These are phyloP conservation scores for Steinernema carpocapsae DNA, from an alignment of 2,888 invertebrate species.

Conservation along the genomic window DNA sequence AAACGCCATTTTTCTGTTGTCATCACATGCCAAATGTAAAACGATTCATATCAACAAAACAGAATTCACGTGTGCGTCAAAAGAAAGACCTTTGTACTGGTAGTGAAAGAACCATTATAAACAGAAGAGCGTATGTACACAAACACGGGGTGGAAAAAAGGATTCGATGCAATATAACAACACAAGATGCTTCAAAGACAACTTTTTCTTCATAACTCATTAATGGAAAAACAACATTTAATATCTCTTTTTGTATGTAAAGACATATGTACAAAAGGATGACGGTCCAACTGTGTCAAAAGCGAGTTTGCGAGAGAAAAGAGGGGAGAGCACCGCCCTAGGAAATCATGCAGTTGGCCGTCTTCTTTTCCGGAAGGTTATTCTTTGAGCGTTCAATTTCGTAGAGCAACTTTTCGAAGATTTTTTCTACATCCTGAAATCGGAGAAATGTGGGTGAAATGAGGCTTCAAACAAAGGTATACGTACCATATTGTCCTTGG, in stretches of 20 bases:
- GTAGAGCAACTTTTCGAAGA: slow-evolving; percentile 17
- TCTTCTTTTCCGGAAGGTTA: slow-evolving; percentile 10
- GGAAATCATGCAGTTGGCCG: not conserved
- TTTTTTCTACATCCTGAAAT: slow-evolving; percentile 28
- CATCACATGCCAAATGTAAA: no score
- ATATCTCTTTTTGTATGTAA: not conserved
- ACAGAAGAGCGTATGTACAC: no score
- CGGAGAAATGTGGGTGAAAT: not conserved
- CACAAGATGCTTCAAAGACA: no score
- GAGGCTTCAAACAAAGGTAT: no score
- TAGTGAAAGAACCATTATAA: no score
- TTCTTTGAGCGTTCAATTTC: slow-evolving; percentile 25
- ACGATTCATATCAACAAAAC: no score
- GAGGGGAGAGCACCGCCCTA: not conserved
- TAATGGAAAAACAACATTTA: not conserved
- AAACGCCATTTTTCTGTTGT: no score
- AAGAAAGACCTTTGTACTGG: no score
- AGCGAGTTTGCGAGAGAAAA: not conserved
- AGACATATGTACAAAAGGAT: slow-evolving; percentile 11
- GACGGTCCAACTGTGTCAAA: no score
- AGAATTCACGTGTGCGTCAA: no score
- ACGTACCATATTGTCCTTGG: slow-evolving; percentile 24
- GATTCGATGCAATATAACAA: not conserved
- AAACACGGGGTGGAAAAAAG: not conserved
- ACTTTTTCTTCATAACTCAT: not conserved